Evolutionary conservation across 2,888 invertebrate genomes (phyloP).

Genomic region (Macrostomum cliftonense): DNA sequence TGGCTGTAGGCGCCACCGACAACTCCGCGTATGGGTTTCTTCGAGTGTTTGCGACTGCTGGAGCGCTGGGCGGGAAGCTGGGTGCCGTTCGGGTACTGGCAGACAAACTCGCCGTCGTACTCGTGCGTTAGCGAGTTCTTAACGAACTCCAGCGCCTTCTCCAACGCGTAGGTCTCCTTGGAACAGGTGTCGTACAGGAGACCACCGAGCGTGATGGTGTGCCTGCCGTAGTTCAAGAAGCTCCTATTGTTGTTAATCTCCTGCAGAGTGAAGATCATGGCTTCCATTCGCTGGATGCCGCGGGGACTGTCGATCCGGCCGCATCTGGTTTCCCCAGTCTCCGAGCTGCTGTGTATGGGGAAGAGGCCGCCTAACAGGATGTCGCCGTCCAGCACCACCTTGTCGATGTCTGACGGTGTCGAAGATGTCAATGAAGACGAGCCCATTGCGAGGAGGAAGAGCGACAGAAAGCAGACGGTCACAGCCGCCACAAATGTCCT

Average conservation of each 20-base stretch:
- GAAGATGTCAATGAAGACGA: too few species aligned
- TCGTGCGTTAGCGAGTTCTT: neutral
- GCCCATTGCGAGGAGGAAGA: too few species aligned
- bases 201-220: slow-evolving; percentile 41
- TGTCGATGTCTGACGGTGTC: too few species aligned
- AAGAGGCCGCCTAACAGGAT: slow-evolving; percentile 45
- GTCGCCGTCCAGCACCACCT: slow-evolving; percentile 32
- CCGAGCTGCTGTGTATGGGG: slow-evolving; percentile 41
- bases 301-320: slow-evolving; percentile 39
- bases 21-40: slow-evolving; percentile 44
- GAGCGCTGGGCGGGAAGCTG: neutral
- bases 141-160: slow-evolving; percentile 44
- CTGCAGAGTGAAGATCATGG: slow-evolving; percentile 46
- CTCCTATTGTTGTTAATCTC: slow-evolving; percentile 40
- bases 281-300: slow-evolving; percentile 43
- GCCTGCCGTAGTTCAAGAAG: slow-evolving; percentile 28
- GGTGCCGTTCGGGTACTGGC: too few species aligned
- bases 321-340: slow-evolving; percentile 38
- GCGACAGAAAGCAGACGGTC: too few species aligned
- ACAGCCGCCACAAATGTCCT: too few species aligned
- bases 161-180: slow-evolving; percentile 44
- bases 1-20: slow-evolving; percentile 51
- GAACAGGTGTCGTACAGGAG: slow-evolving; percentile 46
- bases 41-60: neutral
- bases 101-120: too few species aligned